Conservation (phyloP, 2,797 vertebrate genomes). For the Antennarius maculatus region DNA sequence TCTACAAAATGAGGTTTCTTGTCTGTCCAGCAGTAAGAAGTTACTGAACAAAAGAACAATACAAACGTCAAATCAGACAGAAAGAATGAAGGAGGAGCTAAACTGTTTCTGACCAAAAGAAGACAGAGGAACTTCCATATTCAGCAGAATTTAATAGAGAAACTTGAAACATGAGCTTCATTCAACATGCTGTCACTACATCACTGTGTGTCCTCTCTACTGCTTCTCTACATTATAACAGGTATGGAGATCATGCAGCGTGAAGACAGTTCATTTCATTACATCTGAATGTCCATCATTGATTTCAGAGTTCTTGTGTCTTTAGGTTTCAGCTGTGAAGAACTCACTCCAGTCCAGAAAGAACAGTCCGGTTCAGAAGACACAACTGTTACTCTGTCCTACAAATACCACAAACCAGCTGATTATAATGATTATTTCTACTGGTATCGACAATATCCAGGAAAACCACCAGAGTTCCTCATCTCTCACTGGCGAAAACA, state of each 20-base stretch:
- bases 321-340: conserved; percentile 11
- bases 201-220: not conserved
- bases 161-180: not conserved
- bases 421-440: not conserved
- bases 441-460: not conserved
- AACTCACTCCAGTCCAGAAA: not conserved
- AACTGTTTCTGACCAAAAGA: no score
- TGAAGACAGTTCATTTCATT: no score
- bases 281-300: no score
- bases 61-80: no score
- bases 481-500: not conserved
- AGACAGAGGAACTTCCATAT: not conserved
- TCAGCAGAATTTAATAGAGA: conserved; percentile 1
- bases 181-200: conserved; percentile 4
- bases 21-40: no score
- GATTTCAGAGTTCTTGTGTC: not conserved
- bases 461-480: not conserved
- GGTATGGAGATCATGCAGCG: no score
- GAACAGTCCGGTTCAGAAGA: conserved; percentile 5
- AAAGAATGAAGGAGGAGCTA: no score
- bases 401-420: not conserved
- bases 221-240: not conserved
- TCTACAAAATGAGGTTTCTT: no score
- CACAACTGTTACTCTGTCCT: conserved; percentile 13
- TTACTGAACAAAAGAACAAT: no score